These are phyloP conservation scores for Neodiprion pinetum DNA, from an alignment of 1,140 invertebrate species.

Conservation along the genomic window DNA sequence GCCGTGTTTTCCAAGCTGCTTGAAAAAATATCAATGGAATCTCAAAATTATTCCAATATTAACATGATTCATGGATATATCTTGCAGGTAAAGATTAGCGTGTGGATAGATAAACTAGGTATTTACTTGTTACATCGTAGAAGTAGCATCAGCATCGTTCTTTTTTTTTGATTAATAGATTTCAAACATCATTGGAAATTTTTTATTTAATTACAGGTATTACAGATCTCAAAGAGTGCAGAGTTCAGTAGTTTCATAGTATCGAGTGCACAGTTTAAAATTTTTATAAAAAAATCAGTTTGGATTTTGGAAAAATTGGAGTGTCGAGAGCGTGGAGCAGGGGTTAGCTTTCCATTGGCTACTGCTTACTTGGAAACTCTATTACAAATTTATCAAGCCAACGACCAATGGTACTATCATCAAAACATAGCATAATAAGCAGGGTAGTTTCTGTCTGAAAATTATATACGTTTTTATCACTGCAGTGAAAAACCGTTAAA, in stretches of 20 bases:
- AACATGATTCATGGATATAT: conserved; percentile 58
- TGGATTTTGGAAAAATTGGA: conserved; percentile 40
- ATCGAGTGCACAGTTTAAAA: conserved; percentile 12
- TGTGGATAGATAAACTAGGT: conserved; percentile 6
- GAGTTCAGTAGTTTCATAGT: conserved; percentile 27
- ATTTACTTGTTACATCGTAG: neutral
- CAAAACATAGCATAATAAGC: too few species aligned
- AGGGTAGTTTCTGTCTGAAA: too few species aligned
- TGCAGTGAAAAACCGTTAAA: neutral
- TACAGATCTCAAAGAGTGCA: conserved; percentile 38
- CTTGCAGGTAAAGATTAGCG: conserved; percentile 45
- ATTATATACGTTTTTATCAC: too few species aligned
- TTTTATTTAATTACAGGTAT: conserved; percentile 33
- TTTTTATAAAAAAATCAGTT: conserved; percentile 22
- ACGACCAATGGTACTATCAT: neutral
- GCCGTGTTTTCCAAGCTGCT: conserved; percentile 46
- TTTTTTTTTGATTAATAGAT: neutral
- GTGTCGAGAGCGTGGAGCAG: conserved; percentile 22
- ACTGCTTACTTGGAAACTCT: conserved; percentile 39
- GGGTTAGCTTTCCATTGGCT: conserved; percentile 38
- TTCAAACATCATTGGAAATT: neutral
- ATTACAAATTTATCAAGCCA: conserved; percentile 20
- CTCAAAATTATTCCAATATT: conserved; percentile 30
- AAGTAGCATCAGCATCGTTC: neutral
- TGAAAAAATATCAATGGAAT: conserved; percentile 30